phyloP scores from a whole-genome alignment of 1,140 invertebrate genomes.

The Anoplolepis gracilipes region DNA sequence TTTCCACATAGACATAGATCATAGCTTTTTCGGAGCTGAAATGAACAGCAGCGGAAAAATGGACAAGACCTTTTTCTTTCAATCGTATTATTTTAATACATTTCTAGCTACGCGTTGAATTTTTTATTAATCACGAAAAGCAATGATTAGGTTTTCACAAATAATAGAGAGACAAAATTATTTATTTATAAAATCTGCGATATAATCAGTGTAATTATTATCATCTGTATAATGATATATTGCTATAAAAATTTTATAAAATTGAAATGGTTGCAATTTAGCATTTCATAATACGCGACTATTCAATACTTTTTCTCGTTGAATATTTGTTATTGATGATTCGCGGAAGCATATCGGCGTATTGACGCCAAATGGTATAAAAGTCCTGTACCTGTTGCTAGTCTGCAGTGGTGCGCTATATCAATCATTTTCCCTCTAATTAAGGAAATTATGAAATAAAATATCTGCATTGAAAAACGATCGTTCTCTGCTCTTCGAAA shows the following conservation, averaged over 20 bases:
- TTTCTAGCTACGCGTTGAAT: neutral
- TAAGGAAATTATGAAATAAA: neutral
- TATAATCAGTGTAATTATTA: neutral
- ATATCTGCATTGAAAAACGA: neutral
- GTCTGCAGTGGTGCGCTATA: conserved; percentile 18
- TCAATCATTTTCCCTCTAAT: conserved; percentile 33
- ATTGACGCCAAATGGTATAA: conserved; percentile 31
- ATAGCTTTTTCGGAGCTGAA: neutral
- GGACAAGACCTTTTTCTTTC: neutral
- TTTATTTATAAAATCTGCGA: neutral
- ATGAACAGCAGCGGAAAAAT: neutral
- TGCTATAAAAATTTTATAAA: neutral
- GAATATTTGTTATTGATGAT: neutral
- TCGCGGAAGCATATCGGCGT: conserved; percentile 12
- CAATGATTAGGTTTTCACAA: too few species aligned
- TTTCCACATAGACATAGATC: neutral
- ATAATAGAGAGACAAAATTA: neutral
- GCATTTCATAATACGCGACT: neutral
- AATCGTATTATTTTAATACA: neutral
- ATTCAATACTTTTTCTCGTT: neutral
- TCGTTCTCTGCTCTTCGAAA: neutral
- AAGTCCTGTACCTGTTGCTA: conserved; percentile 54
- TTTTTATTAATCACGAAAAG: too few species aligned
- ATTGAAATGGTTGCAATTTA: neutral
- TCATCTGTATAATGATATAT: neutral